A percentile compares a stretch with the other conserved stretches of the same genome.
Evolutionary conservation across 2,888 invertebrate genomes (phyloP).

Genomic region (Saturnia pavonia): DNA sequence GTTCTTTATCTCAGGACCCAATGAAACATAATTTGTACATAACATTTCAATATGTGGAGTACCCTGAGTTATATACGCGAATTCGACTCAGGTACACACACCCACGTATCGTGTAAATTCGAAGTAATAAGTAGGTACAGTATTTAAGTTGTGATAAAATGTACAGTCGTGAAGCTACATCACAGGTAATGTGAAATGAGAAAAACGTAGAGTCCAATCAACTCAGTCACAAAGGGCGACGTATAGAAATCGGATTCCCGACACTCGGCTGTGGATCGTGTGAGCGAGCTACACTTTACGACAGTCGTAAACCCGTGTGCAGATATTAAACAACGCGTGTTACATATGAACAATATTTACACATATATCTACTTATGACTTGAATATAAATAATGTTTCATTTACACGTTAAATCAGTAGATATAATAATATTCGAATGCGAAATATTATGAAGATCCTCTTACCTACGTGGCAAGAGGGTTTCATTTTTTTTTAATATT

Average conservation of each 20-base stretch:
- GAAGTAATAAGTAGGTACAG: neutral
- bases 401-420: slow-evolving; percentile 21
- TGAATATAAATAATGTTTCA: neutral
- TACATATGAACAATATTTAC: slow-evolving; percentile 33
- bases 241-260: slow-evolving; percentile 59
- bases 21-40: no score
- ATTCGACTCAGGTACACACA: no score
- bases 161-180: slow-evolving; percentile 1
- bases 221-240: slow-evolving; percentile 45
- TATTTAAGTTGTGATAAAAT: neutral
- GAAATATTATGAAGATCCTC: neutral
- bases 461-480: neutral
- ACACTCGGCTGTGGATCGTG: slow-evolving; percentile 53
- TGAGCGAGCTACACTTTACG: slow-evolving; percentile 52
- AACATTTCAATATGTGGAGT: no score
- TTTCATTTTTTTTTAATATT: neutral
- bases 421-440: neutral
- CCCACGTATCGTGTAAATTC: no score
- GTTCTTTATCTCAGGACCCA: no score
- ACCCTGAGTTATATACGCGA: no score
- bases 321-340: slow-evolving; percentile 52
- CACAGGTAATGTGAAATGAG: neutral
- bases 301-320: slow-evolving; percentile 62
- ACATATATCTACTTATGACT: no score
- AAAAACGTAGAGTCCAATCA: slow-evolving; percentile 34